Base-by-base conservation (phyloP, 2,113 vertebrate species). In the Hystrix cristata region DNA sequence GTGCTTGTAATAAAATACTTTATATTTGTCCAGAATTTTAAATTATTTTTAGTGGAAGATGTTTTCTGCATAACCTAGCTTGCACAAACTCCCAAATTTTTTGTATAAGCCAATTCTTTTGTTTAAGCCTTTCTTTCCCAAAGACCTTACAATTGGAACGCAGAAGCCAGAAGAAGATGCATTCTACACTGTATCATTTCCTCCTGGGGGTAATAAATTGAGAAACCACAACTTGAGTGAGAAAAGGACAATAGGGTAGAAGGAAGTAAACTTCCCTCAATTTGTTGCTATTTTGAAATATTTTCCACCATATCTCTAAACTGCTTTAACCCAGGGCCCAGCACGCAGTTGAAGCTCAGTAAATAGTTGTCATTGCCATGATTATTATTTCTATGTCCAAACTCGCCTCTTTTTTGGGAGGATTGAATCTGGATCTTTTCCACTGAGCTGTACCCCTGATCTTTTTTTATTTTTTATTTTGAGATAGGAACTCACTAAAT, bases 341-440 rank as follows among this genome's bases (percentile, higher is more conserved):
- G 53, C 46, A 38, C 90, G n/a, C 48, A 59, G 46, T n/a, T 34
- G 81, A 14, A 60, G n/a, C 38, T 69, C 43, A 67, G 67, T n/a
- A 74, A 81, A 31, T 48, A 71, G 79, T 59, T 72, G 29, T 29
- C 71, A 18, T 67, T 76, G 74, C 67, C 25, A 25, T 38, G 78
- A 74, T 59, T 53, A 89, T 79, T 88, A 93, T 78, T 78, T 83
- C 67, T 60, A 53, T 62, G 53, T 83, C 51, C 76, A 83, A 87
- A 91, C 27, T 27, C 72, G 51, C 43, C 72, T 76, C 14, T 76
- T 76, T 51, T 14, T 67, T 67, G 4, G 31, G n/a, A 16, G 8
- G 69, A 43, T 71, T 71, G 69, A 19, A 71, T n/a, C 69, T 15
- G 21, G 18, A 43, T 19, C n/a, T 43, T 71, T 71, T 71, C 34